Evolutionary conservation across 1,140 invertebrate genomes (phyloP), one percentile per base, ranked within the genome.

Genomic region (Drosophila virilis): DNA sequence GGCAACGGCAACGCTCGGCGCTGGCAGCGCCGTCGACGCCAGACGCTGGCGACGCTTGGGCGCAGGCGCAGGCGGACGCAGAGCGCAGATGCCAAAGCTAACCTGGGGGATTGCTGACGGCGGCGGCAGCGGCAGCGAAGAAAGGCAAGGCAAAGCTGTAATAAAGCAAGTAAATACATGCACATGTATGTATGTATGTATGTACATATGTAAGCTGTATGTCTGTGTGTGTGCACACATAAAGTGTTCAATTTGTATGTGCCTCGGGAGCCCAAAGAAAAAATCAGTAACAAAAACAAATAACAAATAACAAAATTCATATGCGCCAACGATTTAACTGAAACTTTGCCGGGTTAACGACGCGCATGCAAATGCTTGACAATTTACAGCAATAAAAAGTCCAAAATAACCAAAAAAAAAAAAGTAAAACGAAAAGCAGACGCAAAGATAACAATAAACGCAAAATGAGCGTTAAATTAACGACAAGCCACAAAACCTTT

Each of bases 81-180:
- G 22, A 28, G 22, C 22, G 22, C 38, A 45, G 43, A 37, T 8
- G 68, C 59, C 50, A 45, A 75, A 60, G 45, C 64, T 52, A 46
- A 65, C 72, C 78, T 68, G 78, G 65, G 93, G 95, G 55, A 60
- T 67, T 45, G 70, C 62, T 43, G 54, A 28, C 38, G 58, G 37
- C 10, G 13, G 96, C 6, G 94, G 91, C 94, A 54, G 94, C 95
- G 3, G 95, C 96, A 82, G 96, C 6, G 94, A 97, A 37, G 96
- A 82, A 82, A 82, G 79, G 79, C 78, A 80, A 76, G 69, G 55
- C 80, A 62, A 64, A 80, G 72, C 59, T 84, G 81, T 84, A 84
- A 85, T 84, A 70, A 77, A 68, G 50, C 77, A 68, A 65, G 57
- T 61, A 74, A 68, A 74, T 61, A 68, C 45, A 72, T 38, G 12